Evolutionary conservation across 2,888 invertebrate species (phyloP), one percentile per base, ranked within the genome.

Genomic region (Lysandra bellargus): DNA sequence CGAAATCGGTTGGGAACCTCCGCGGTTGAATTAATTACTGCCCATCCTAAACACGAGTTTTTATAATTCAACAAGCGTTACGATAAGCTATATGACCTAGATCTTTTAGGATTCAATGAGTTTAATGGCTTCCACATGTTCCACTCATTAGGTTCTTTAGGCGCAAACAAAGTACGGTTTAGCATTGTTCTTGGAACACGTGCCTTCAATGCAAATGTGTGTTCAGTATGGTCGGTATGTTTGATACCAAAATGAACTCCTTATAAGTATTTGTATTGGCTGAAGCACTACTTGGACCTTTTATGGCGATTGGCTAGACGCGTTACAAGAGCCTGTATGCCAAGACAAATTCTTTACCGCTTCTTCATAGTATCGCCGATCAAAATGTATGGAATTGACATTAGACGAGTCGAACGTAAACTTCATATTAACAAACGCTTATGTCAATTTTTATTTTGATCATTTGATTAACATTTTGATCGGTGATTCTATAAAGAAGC

Each of bases 21-120:
- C 33, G 33, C 33, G 69, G 37, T 69, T 69, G 69, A 69, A 37
- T 57, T 69, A 69, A 69, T 69, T 69, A 69, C 33, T 69, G 69
- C 37, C 69, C 33, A 69, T 69, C 30, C 69, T 69, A 69, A 23
- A 61, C 6, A 33, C 33, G 69, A 33, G 69, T 14, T 33, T 33
- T 69, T 69, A 17, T 69, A 37, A 69, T 69, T 33, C 33, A 69
- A 37, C 33, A 23, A 61, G 23, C 30, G 4, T 64, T 30, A 57
- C 57, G 4, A 9, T 9, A 2, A 17, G 57, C 61, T 61, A 7
- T 37, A 69, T 69, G 14, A 37, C 69, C 69, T 69, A 69, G 33
- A 37, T 69, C 33, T 37, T 14, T 33, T 69, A 69, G 69, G 33
- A 33, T 37, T 69, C 69, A 69, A 37, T 14, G 14, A 69, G 14